Evolutionary conservation across 2,113 vertebrate genomes (phyloP).

Genomic region (Paralichthys olivaceus): DNA sequence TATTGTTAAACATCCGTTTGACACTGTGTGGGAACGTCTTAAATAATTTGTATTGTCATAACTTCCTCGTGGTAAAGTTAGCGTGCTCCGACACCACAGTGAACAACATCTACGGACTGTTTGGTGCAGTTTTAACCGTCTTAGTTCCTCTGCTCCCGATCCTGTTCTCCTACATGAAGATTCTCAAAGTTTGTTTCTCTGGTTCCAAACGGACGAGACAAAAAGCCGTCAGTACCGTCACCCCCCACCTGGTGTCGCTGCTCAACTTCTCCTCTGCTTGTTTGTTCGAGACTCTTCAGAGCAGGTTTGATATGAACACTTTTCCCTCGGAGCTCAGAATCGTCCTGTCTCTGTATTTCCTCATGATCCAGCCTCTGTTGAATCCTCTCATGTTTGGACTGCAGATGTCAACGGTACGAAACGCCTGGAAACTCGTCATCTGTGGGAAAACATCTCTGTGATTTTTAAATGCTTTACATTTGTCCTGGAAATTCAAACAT

Average conservation of each 20-base stretch:
- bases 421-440: background rate
- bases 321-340: background rate
- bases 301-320: background rate
- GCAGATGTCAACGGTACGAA: slow-evolving; percentile 15
- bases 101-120: slow-evolving; percentile 42
- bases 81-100: slow-evolving; percentile 19
- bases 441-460: background rate
- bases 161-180: slow-evolving; percentile 22
- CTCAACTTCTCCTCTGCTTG: slow-evolving; percentile 16
- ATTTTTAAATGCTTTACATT: too few relatives aligned
- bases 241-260: slow-evolving; percentile 47
- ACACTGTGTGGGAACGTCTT: slow-evolving; percentile 37
- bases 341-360: slow-evolving; percentile 22
- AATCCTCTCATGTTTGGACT: slow-evolving; percentile 19
- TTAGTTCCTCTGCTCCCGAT: slow-evolving; percentile 22
- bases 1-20: slow-evolving; percentile 7
- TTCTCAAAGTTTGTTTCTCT: slow-evolving; percentile 15
- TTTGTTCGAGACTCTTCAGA: background rate
- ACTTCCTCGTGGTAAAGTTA: slow-evolving; percentile 36
- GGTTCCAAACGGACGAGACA: slow-evolving; percentile 14
- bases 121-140: background rate
- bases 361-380: slow-evolving; percentile 10
- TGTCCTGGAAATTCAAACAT: too few relatives aligned
- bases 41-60: slow-evolving; percentile 39
- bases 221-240: slow-evolving; percentile 43